Evolutionary conservation across 2,797 vertebrate species (phyloP).

Genomic region (Aulostomus chinensis): DNA sequence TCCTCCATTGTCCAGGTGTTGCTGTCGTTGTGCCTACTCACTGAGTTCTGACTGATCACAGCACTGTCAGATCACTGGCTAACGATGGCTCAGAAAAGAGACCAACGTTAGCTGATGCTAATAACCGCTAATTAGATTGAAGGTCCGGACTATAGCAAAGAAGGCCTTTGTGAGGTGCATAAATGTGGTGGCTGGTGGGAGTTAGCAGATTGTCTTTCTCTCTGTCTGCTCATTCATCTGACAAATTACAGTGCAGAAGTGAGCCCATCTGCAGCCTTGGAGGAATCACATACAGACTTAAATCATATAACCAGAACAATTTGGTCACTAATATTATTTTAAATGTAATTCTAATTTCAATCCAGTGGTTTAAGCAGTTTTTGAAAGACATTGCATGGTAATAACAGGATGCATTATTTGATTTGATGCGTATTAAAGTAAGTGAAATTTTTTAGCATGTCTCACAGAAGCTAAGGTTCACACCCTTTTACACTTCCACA

Average conservation of each 20-base stretch:
- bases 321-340: neutral
- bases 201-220: constrained; percentile 32
- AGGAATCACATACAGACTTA: constrained; percentile 5
- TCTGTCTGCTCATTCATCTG: constrained; percentile 45
- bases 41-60: constrained; percentile 22
- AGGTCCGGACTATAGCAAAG: constrained; percentile 45
- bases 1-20: constrained; percentile 41
- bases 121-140: constrained; percentile 78
- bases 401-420: neutral
- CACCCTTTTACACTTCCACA: no score
- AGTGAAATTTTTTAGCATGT: no score
- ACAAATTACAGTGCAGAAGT: constrained; percentile 67
- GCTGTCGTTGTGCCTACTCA: constrained; percentile 5
- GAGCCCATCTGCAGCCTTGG: constrained; percentile 60
- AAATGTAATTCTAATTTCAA: neutral
- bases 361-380: no score
- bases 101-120: constrained; percentile 46
- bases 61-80: constrained; percentile 15
- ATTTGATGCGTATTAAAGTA: no score
- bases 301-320: no score
- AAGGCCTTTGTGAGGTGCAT: constrained; percentile 52
- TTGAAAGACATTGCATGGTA: neutral
- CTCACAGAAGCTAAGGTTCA: no score
- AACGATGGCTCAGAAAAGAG: constrained; percentile 46
- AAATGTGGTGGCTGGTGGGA: constrained; percentile 35